Evolutionary conservation across 2,113 vertebrate genomes (phyloP).

Genomic region (Odocoileus hemionus): DNA sequence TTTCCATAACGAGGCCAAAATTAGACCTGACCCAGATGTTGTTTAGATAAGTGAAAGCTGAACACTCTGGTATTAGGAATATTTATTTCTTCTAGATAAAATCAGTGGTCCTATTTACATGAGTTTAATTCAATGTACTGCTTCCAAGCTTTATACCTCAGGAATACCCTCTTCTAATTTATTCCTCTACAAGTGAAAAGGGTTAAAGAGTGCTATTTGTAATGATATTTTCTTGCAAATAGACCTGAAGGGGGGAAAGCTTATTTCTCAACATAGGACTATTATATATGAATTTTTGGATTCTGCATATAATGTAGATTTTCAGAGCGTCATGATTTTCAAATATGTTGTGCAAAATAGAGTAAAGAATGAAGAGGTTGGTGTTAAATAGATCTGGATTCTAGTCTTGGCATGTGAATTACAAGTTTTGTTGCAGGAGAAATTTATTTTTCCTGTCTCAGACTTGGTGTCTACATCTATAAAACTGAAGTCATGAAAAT

Average conservation of each 20-base stretch:
- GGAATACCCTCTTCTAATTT: not conserved
- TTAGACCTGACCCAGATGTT: not conserved
- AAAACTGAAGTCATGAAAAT: not conserved
- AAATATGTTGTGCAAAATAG: not conserved
- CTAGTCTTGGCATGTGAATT: not conserved
- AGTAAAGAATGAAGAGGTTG: not conserved
- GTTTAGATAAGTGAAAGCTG: not conserved
- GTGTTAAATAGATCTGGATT: not conserved
- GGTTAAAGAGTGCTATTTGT: not conserved
- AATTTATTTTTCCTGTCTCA: not conserved
- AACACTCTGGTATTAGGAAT: not conserved
- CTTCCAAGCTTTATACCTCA: not conserved
- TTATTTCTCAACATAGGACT: not conserved
- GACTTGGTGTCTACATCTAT: not conserved
- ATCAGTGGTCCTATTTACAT: not conserved
- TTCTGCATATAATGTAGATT: not conserved
- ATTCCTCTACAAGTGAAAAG: not conserved
- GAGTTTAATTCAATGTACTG: not conserved
- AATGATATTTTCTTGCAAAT: conserved; percentile 2
- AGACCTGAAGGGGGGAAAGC: not conserved
- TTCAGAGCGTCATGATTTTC: not conserved
- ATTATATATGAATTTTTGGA: not conserved
- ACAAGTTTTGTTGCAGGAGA: not conserved
- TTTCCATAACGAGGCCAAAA: not conserved
- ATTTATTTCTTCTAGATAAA: conserved; percentile 12